A percentile compares a stretch with the other conserved stretches of the same genome.
These are phyloP conservation scores for Silurus meridionalis DNA, from an alignment of 2,113 vertebrate species.

Conservation along the genomic window DNA sequence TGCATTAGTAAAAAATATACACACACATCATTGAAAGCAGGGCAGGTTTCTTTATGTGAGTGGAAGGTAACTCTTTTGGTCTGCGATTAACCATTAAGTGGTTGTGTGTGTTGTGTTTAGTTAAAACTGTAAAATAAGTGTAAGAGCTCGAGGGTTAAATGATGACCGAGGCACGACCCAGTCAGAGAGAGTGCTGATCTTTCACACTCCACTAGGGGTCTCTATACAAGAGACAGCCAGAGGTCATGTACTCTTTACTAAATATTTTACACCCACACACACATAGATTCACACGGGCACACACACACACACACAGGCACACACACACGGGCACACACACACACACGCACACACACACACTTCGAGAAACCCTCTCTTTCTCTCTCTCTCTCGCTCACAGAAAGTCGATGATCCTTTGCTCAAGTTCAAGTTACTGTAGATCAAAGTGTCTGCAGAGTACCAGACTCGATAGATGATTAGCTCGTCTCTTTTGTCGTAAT, in stretches of 20 bases:
- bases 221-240: conserved; percentile 25
- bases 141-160: background rate
- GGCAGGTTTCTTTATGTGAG: background rate
- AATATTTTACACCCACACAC: background rate
- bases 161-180: background rate
- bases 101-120: background rate
- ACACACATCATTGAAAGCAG: conserved; percentile 11
- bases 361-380: background rate
- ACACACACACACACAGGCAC: conserved; percentile 9
- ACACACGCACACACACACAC: background rate
- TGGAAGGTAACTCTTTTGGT: background rate
- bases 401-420: background rate
- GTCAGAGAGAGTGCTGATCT: conserved; percentile 15
- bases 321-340: background rate
- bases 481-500: too few species aligned
- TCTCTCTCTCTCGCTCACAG: background rate
- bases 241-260: background rate
- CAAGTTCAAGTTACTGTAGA: background rate
- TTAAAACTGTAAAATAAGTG: background rate
- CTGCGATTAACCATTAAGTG: background rate
- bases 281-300: background rate
- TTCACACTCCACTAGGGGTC: conserved; percentile 27
- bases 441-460: too few species aligned
- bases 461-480: too few species aligned
- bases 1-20: background rate